Evolutionary conservation across 2,888 invertebrate species (phyloP).

Genomic region (Eupithecia subfuscata): DNA sequence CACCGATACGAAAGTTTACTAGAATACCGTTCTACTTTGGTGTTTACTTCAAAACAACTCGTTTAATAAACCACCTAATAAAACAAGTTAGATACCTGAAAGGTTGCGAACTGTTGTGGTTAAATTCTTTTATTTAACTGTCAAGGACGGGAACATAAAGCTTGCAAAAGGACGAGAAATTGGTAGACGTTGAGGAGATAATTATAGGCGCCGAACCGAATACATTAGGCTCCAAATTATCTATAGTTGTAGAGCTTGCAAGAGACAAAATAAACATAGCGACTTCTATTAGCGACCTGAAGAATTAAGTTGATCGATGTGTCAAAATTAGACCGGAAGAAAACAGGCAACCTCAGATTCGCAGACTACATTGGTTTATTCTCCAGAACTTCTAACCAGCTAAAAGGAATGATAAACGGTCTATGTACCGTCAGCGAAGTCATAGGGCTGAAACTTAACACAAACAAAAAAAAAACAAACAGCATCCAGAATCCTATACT

Average conservation of each 20-base stretch:
- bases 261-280: background rate
- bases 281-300: background rate
- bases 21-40: conserved; percentile 46
- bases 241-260: background rate
- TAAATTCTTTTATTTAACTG: background rate
- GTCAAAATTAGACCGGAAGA: too few relatives aligned
- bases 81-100: conserved; percentile 5
- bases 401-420: too few relatives aligned
- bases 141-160: background rate
- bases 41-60: conserved; percentile 19
- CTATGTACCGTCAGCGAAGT: too few relatives aligned
- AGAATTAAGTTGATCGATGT: background rate
- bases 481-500: too few relatives aligned
- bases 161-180: background rate
- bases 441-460: too few relatives aligned
- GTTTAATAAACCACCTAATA: background rate
- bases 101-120: background rate
- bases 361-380: too few relatives aligned
- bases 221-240: background rate
- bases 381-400: too few relatives aligned
- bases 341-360: too few relatives aligned
- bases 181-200: background rate
- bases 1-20: conserved; percentile 47
- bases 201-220: background rate
- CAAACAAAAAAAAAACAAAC: too few relatives aligned